Conservation (phyloP, 2,888 invertebrate species). For the Eurois occulta region DNA sequence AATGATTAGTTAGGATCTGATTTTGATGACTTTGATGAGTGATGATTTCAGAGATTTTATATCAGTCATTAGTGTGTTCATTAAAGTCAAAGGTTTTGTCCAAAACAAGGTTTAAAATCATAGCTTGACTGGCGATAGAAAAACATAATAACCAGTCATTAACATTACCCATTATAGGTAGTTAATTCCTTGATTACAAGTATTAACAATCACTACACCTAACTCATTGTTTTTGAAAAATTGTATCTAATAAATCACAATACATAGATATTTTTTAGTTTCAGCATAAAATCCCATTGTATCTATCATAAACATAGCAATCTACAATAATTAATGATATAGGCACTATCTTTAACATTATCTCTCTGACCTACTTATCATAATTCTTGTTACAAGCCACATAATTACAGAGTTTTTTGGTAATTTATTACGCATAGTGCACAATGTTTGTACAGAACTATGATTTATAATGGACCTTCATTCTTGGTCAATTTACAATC, state of each 20-base stretch:
- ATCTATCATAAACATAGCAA: background rate
- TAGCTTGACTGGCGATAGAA: background rate
- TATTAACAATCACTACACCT: background rate
- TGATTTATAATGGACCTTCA: slow-evolving; percentile 6
- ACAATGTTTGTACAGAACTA: background rate
- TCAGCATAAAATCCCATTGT: background rate
- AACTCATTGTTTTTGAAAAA: too few species aligned
- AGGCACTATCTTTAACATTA: slow-evolving; percentile 3
- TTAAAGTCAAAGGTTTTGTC: background rate
- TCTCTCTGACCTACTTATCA: background rate
- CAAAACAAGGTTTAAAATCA: background rate
- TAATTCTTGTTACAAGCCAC: background rate
- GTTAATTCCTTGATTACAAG: background rate
- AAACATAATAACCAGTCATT: background rate
- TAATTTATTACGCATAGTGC: background rate
- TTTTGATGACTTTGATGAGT: too few species aligned
- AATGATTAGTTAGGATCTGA: too few species aligned
- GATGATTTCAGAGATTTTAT: too few species aligned
- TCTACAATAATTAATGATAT: slow-evolving; percentile 8
- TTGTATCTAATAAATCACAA: background rate
- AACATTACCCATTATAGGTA: background rate
- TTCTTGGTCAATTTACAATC: slow-evolving; percentile 32
- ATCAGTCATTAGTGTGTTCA: background rate
- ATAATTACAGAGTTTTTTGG: slow-evolving; percentile 16
- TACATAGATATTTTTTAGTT: background rate